A percentile compares a stretch with the other conserved stretches of the same genome.
phyloP scores from a whole-genome alignment of 2,113 vertebrate species.

The Tragelaphus scriptus region DNA sequence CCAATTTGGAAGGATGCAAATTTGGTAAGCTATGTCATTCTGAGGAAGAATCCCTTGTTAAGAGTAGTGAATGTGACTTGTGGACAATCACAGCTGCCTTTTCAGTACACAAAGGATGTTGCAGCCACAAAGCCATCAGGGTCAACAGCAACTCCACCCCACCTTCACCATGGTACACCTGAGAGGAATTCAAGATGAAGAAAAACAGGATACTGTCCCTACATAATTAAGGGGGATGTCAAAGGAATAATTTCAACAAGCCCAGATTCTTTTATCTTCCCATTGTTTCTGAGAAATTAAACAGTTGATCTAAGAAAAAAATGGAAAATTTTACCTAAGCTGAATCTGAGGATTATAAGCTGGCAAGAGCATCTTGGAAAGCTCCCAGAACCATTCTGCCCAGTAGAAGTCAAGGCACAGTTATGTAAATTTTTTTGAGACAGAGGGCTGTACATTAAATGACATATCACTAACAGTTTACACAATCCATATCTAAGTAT shows the following conservation, averaged over 20 bases:
- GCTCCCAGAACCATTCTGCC: not conserved
- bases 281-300: not conserved
- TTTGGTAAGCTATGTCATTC: not conserved
- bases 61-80: not conserved
- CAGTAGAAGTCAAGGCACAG: not conserved
- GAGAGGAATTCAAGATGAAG: not conserved
- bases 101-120: not conserved
- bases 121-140: not conserved
- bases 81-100: not conserved
- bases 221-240: not conserved
- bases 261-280: not conserved
- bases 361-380: not conserved
- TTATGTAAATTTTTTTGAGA: not conserved
- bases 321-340: not conserved
- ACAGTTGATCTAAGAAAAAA: not conserved
- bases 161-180: not conserved
- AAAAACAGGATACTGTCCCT: not conserved
- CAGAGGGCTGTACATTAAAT: not conserved
- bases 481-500: not conserved
- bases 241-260: not conserved
- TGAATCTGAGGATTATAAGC: not conserved
- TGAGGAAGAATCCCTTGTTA: not conserved
- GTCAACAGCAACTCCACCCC: not conserved
- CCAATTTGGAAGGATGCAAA: not conserved
- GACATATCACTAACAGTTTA: not conserved